Conservation (phyloP, 64 coral and sea anemone species). For the Porites australiensis region DNA sequence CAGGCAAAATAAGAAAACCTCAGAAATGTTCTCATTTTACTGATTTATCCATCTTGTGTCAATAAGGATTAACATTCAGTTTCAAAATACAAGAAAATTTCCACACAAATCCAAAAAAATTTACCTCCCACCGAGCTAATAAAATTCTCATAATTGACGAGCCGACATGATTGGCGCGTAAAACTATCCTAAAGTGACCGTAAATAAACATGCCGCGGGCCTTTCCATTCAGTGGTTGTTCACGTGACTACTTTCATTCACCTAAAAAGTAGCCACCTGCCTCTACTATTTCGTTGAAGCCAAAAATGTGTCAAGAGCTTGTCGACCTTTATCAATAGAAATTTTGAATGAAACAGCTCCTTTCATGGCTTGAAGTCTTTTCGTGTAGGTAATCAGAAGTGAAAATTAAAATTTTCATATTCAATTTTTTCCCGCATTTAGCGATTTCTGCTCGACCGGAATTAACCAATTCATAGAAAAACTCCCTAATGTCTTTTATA, state of each 20-base stretch:
- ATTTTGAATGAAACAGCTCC: constrained; percentile 12
- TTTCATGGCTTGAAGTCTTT: background rate
- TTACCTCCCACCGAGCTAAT: constrained; percentile 33
- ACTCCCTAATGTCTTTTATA: background rate
- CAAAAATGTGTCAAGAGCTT: constrained; percentile 47
- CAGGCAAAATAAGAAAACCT: background rate
- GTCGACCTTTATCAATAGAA: constrained; percentile 5
- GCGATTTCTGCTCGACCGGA: background rate
- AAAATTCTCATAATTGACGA: constrained; percentile 50
- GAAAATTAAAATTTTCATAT: background rate
- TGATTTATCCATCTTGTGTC: background rate
- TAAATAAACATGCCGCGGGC: constrained; percentile 48
- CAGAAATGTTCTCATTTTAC: background rate
- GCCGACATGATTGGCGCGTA: constrained; percentile 7
- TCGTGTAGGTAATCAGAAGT: background rate
- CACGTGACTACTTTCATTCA: constrained; percentile 53
- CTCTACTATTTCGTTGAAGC: background rate
- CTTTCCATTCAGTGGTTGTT: constrained; percentile 29
- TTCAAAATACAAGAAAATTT: background rate
- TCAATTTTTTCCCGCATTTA: background rate
- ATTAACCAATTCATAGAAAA: constrained; percentile 5
- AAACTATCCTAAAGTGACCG: background rate
- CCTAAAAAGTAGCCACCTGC: constrained; percentile 27
- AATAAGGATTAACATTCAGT: background rate
- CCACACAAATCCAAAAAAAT: background rate